Conservation (phyloP, 1,140 invertebrate species). For the Bombus consobrinus region DNA sequence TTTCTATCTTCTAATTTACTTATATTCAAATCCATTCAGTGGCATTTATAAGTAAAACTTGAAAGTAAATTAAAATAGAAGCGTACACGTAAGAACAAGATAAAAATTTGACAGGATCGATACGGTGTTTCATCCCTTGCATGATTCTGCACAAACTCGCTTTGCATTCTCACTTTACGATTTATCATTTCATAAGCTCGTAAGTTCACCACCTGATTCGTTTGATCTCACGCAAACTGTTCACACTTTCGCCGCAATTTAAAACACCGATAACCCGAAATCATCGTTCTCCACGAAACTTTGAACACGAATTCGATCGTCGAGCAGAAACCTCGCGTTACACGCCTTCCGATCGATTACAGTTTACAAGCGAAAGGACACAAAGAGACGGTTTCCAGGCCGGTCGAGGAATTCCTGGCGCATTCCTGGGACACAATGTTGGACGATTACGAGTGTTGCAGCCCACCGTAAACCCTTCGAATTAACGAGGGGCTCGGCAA, state of each 20-base stretch:
- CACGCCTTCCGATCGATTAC: constrained; percentile 15
- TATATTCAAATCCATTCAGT: too few species aligned
- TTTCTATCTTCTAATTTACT: too few species aligned
- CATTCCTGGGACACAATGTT: constrained; percentile 40
- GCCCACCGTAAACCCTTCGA: constrained; percentile 37
- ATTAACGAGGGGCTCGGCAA: constrained; percentile 41
- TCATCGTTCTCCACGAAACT: background rate
- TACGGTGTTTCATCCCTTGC: too few species aligned
- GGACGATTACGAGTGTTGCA: constrained; percentile 40
- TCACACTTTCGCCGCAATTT: background rate
- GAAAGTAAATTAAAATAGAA: too few species aligned
- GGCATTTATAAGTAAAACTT: too few species aligned
- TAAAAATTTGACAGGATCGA: too few species aligned
- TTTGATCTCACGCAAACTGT: background rate
- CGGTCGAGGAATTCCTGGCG: constrained; percentile 3
- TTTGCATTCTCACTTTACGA: too few species aligned
- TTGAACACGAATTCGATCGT: background rate
- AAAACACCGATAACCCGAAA: background rate
- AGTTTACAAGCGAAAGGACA: constrained; percentile 24
- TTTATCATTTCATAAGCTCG: too few species aligned
- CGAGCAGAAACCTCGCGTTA: background rate
- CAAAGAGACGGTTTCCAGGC: constrained; percentile 26
- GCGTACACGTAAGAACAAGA: too few species aligned
- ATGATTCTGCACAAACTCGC: background rate
- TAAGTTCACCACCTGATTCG: background rate